A percentile compares a stretch with the other conserved stretches of the same genome.
Conservation (phyloP, 2,888 invertebrate species). For the Stenodema calcarata region DNA sequence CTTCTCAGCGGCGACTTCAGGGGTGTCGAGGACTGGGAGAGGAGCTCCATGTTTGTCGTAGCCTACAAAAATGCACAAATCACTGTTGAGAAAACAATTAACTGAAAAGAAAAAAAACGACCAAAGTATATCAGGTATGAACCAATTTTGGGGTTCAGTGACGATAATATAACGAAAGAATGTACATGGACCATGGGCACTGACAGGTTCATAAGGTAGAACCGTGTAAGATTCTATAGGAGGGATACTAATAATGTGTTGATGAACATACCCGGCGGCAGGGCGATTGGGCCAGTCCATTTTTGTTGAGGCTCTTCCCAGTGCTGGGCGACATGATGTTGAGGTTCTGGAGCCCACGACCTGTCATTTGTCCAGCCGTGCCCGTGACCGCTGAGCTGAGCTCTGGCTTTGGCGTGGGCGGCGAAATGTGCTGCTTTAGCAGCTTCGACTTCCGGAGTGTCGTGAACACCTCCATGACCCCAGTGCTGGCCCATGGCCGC, state of each 20-base stretch:
- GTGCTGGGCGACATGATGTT: not conserved
- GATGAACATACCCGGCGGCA: constrained; percentile 36
- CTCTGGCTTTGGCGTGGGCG: constrained; percentile 47
- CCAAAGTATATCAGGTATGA: no score
- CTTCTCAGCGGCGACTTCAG: constrained; percentile 54
- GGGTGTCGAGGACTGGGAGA: constrained; percentile 53
- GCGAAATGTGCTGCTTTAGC: constrained; percentile 45
- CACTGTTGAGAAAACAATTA: no score
- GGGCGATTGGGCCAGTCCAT: constrained; percentile 52
- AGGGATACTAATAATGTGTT: not conserved
- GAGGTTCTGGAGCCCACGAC: constrained; percentile 1
- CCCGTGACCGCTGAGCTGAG: constrained; percentile 53
- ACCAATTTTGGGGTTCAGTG: no score
- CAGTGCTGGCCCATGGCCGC: constrained; percentile 8
- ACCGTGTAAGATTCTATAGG: no score
- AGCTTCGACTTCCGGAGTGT: constrained; percentile 45
- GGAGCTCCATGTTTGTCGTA: constrained; percentile 51
- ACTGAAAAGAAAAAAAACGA: no score
- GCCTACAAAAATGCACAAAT: no score
- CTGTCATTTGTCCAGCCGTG: constrained; percentile 20
- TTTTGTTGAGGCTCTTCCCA: not conserved
- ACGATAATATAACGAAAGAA: no score
- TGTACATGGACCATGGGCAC: no score
- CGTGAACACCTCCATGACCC: constrained; percentile 35
- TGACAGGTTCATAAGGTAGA: no score